Percentiles rank a stretch among this genome's conserved stretches.
phyloP scores from a whole-genome alignment of 2,797 vertebrate species.

The Clarias platycephalus region DNA sequence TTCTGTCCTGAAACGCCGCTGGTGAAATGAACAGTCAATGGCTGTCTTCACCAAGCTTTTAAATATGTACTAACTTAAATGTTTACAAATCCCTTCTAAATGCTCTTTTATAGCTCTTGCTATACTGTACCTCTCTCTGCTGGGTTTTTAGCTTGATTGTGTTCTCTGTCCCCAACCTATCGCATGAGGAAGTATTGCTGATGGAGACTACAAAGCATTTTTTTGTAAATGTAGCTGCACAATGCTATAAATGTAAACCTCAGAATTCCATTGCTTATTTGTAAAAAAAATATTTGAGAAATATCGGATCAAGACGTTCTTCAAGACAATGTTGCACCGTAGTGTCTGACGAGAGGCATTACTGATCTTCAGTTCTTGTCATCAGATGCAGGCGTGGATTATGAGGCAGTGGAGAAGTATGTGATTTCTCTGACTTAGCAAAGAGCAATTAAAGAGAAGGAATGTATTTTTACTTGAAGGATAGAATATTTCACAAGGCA shows the following conservation, averaged over 20 bases:
- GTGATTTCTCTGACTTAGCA: conserved; percentile 68
- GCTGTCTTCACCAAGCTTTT: background rate
- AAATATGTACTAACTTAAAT: background rate
- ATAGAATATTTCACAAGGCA: conserved; percentile 54
- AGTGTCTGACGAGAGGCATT: background rate
- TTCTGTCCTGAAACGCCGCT: background rate
- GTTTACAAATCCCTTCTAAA: background rate
- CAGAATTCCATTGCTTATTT: background rate
- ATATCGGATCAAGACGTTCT: background rate
- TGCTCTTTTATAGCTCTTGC: background rate
- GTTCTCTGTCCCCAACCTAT: background rate
- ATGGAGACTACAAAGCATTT: background rate
- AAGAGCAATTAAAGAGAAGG: conserved; percentile 70
- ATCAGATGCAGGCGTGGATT: conserved; percentile 28
- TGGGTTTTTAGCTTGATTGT: background rate
- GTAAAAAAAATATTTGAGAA: background rate
- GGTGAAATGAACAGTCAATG: background rate
- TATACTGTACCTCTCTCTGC: background rate
- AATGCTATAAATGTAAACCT: background rate
- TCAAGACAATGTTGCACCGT: background rate
- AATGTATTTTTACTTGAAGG: conserved; percentile 65
- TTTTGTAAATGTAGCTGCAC: background rate
- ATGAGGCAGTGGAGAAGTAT: conserved; percentile 48
- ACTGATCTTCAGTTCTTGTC: conserved; percentile 16
- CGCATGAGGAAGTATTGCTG: background rate